Evolutionary conservation across 1,140 invertebrate genomes (phyloP).

Genomic region (Pseudomyrmex flavicornis): DNA sequence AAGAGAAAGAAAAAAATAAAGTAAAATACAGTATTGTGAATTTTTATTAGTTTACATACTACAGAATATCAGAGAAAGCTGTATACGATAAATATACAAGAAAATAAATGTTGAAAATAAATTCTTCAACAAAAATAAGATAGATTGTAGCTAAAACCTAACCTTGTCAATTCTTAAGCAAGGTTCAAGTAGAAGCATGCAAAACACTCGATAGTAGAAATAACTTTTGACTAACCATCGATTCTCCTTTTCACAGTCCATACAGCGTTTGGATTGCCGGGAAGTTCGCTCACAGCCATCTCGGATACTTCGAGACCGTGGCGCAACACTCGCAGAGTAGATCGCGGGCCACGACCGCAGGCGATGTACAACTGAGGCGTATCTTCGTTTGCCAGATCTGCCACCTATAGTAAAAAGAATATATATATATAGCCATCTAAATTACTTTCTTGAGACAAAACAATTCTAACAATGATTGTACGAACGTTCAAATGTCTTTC

Average conservation of each 20-base stretch:
- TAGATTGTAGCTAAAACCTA: slow-evolving; percentile 16
- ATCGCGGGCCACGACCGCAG: slow-evolving; percentile 97
- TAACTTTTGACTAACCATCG: slow-evolving; percentile 92
- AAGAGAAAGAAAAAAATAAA: not conserved
- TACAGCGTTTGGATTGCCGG: slow-evolving; percentile 99
- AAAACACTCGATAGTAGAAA: slow-evolving; percentile 44
- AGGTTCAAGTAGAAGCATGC: slow-evolving; percentile 61
- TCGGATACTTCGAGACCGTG: slow-evolving; percentile 99
- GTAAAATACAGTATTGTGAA: not conserved
- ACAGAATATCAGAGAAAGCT: not conserved
- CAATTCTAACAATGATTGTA: not conserved
- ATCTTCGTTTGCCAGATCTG: slow-evolving; percentile 97
- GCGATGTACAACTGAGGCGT: slow-evolving; percentile 98
- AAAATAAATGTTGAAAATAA: not conserved
- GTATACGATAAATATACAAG: not conserved
- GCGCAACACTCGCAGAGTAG: slow-evolving; percentile 95
- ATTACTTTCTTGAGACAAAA: not conserved
- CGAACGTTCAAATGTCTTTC: slow-evolving; percentile 70
- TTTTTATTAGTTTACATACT: not conserved
- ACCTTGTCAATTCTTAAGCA: slow-evolving; percentile 24
- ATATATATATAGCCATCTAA: not conserved
- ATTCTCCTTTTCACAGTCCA: slow-evolving; percentile 99
- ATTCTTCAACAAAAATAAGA: slow-evolving; percentile 25
- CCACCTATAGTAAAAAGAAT: slow-evolving; percentile 84
- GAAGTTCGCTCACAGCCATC: slow-evolving; percentile 99